phyloP scores from a whole-genome alignment of 2,797 vertebrate species.

The Hoplostethus atlanticus region DNA sequence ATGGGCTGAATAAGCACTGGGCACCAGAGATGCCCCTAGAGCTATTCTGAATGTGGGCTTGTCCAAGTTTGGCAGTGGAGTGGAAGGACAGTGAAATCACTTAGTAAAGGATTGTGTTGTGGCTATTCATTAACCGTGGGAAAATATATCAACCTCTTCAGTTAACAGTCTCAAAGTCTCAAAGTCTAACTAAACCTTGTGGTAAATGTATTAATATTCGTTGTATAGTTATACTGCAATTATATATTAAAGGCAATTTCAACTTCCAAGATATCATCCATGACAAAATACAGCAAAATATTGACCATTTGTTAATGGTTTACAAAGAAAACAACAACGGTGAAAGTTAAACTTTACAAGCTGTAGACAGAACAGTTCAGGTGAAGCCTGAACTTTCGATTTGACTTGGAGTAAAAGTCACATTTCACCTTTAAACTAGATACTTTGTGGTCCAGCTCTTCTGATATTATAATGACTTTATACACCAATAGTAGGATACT shows the following conservation, averaged over 20 bases:
- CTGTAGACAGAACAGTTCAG: neutral
- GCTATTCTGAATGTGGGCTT: conserved; percentile 48
- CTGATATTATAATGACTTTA: neutral
- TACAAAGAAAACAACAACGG: conserved; percentile 39
- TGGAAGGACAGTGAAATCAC: conserved; percentile 25
- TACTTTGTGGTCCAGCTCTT: neutral
- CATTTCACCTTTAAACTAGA: neutral
- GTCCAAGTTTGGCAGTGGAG: conserved; percentile 41
- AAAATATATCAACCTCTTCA: conserved; percentile 18
- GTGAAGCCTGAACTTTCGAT: neutral
- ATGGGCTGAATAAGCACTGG: conserved; percentile 79
- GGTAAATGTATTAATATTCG: neutral
- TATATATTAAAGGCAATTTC: neutral
- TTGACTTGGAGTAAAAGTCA: neutral
- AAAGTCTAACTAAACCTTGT: conserved; percentile 48
- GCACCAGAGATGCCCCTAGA: conserved; percentile 48
- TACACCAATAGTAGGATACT: neutral
- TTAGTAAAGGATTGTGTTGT: conserved; percentile 29
- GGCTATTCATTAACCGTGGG: conserved; percentile 64
- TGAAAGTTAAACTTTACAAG: conserved; percentile 16
- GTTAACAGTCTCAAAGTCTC: conserved; percentile 27
- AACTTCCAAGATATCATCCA: neutral
- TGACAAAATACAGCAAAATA: conserved; percentile 2
- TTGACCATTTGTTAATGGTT: conserved; percentile 31
- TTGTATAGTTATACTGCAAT: neutral